Percentiles rank a stretch among this genome's conserved stretches.
Conservation (phyloP, 2,113 vertebrate species). For the Oryzias woworae region DNA sequence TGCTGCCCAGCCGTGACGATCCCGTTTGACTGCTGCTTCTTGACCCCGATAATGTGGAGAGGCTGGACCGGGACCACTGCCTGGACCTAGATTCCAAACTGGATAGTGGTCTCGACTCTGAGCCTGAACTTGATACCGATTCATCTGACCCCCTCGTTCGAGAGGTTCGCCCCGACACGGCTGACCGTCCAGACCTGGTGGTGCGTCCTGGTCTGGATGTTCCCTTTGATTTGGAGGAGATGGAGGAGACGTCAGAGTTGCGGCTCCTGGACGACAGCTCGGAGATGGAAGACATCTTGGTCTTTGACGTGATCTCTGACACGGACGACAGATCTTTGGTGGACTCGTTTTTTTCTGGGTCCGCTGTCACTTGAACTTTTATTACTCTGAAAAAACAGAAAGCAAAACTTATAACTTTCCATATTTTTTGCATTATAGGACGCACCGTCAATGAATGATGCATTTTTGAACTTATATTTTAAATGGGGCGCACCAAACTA, state of each 20-base stretch:
- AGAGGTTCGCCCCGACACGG: constrained; percentile 1
- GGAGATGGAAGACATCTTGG: constrained; percentile 61
- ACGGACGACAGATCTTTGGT: constrained; percentile 36
- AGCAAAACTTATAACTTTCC: neutral
- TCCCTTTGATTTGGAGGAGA: constrained; percentile 41
- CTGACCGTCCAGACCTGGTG: constrained; percentile 7
- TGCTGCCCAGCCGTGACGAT: constrained; percentile 36
- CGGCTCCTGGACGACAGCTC: constrained; percentile 54
- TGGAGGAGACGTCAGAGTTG: constrained; percentile 44
- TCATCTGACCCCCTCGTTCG: constrained; percentile 5
- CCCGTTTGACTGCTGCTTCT: constrained; percentile 29
- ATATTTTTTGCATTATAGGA: neutral
- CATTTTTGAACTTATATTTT: too few relatives aligned
- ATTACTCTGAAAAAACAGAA: constrained; percentile 38
- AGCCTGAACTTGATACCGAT: constrained; percentile 11
- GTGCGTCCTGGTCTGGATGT: constrained; percentile 34
- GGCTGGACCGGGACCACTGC: constrained; percentile 36
- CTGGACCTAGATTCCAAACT: constrained; percentile 10
- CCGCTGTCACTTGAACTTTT: neutral
- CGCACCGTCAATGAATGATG: too few relatives aligned
- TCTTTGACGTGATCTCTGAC: constrained; percentile 55
- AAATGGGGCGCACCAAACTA: too few relatives aligned
- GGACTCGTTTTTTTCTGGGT: constrained; percentile 48
- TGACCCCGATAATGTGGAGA: constrained; percentile 5
- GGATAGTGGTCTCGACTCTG: neutral